Evolutionary conservation across 2,797 vertebrate species (phyloP).

Genomic region (Leucoraja ocellata): DNA sequence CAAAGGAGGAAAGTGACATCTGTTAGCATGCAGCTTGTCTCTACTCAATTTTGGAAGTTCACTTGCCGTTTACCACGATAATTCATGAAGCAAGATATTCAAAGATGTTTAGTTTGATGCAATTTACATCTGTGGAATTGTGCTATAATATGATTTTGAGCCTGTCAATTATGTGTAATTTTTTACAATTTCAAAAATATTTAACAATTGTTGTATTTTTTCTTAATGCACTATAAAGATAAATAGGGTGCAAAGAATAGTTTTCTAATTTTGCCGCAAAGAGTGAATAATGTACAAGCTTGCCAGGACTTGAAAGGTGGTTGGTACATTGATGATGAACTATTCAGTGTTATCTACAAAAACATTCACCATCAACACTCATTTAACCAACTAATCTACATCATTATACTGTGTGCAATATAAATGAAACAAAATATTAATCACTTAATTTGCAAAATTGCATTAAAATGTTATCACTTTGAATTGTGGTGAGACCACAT

Average conservation of each 20-base stretch:
- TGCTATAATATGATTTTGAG: background rate
- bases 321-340: background rate
- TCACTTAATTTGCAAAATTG: background rate
- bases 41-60: background rate
- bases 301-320: slow-evolving; percentile 19
- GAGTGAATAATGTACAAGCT: background rate
- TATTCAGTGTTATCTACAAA: background rate
- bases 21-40: background rate
- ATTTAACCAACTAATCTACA: background rate
- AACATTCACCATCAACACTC: background rate
- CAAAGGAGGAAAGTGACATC: background rate
- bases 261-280: background rate
- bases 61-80: background rate
- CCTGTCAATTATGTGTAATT: background rate
- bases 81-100: background rate
- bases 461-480: background rate
- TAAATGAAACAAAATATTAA: background rate
- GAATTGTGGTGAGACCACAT: no score
- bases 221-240: background rate
- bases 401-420: background rate
- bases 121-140: background rate
- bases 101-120: background rate
- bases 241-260: background rate
- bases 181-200: background rate
- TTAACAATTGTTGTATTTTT: background rate